Base-by-base conservation (phyloP, 2,797 vertebrate species). In the Platyrinchus mystaceus region DNA sequence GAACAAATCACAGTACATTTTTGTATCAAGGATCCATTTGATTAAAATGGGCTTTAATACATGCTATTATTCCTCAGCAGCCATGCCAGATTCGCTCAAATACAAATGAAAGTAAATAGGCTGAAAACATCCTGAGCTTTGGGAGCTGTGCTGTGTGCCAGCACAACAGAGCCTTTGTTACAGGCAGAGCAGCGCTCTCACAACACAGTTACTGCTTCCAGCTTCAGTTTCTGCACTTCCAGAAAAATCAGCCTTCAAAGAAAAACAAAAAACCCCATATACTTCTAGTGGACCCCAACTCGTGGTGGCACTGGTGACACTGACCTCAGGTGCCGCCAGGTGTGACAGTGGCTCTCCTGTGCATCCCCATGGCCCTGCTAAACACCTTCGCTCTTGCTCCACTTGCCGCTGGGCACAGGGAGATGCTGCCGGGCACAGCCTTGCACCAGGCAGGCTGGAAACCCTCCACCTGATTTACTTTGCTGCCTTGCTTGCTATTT, bases 101-200 rank as follows among this genome's bases (percentile, higher is more conserved):
- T 30, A 89, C 11, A 7, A 94, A 94, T 69, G 83, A 83, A 84
- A 95, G 84, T 69, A 95, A 95, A 93, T 73, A 86, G 84, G 93
- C 68, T 87, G 90, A 89, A 95, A 95, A 95, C 87, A 83, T 91
- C 88, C 92, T 91, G 92, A 91, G 79, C 93, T 95, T 71, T 76
- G 69, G 62, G 63, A 20, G 1, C 78, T 89, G 71, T 77, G 68
- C 67, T 87, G 60, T 0, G 0, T 37, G 47, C 71, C 62, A 83
- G 37, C 73, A 96, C 92, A 97, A 88, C 73, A 81, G 89, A 73
- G 91, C 84, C 91, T 94, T 96, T 96, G 95, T 95, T 78, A 39
- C 12, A 52, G 71, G 37, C 93, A 89, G 62, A 86, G 39, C 82
- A 69, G 23, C 6, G 55, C 87, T 46, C 66, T 85, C 82, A 78